Evolutionary conservation across 2,113 vertebrate species (phyloP).

Genomic region (Pelvicachromis taeniatus): DNA sequence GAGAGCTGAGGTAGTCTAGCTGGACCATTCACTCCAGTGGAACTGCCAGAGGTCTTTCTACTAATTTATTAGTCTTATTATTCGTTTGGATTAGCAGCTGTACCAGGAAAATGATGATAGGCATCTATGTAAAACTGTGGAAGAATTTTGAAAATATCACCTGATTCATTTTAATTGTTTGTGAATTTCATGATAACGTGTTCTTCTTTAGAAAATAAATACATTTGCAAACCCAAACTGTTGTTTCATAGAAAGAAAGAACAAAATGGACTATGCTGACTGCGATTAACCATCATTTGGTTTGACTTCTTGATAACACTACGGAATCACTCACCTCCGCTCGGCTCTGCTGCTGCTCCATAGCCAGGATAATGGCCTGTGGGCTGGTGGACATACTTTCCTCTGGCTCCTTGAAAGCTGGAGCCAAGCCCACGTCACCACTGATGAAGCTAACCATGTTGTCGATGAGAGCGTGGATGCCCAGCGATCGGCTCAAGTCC

Average conservation of each 20-base stretch:
- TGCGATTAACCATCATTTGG: not conserved
- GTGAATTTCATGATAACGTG: not conserved
- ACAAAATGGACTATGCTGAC: not conserved
- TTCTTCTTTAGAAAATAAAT: not conserved
- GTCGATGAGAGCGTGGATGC: conserved; percentile 88
- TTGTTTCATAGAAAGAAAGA: not conserved
- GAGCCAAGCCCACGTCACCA: conserved; percentile 85
- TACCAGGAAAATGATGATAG: not conserved
- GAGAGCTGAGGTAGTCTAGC: not conserved
- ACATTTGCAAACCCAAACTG: too few species aligned
- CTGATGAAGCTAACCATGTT: conserved; percentile 93
- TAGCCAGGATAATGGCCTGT: conserved; percentile 86
- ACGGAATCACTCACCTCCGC: conserved; percentile 79
- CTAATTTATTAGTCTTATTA: not conserved
- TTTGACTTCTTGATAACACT: not conserved
- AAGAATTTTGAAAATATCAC: not conserved
- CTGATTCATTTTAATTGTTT: not conserved
- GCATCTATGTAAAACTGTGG: not conserved
- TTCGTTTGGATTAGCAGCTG: not conserved
- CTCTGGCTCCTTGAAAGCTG: conserved; percentile 93
- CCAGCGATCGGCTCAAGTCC: conserved; percentile 84
- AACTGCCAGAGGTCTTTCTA: not conserved
- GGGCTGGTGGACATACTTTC: conserved; percentile 94
- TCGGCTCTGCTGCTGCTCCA: conserved; percentile 94
- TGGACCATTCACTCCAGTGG: too few species aligned